Evolutionary conservation across 2,888 invertebrate genomes (phyloP), one percentile per base, ranked within the genome.

Genomic region (Antheraea assamensis): DNA sequence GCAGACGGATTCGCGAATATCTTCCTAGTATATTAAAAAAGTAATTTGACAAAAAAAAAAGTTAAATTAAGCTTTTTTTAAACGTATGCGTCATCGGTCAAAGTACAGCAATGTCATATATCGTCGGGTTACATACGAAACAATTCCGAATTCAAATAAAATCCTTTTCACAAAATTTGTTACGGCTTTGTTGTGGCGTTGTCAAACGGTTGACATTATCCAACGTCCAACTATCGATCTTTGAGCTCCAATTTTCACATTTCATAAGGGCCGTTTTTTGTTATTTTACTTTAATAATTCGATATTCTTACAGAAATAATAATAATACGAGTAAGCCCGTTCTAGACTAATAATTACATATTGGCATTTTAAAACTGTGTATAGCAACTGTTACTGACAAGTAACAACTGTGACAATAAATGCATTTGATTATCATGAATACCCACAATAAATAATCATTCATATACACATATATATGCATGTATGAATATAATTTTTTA

Each of bases 91-190:
- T 64, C 61, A 64, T 30, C 27, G 10, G 61, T 64, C 61, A 64
- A 64, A 64, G 61, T 2, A 13, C 27, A 27, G 30, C 61, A 64
- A 17, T 4, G 13, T 64, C 27, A 64, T 64, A 64, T 64, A 64
- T 64, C 61, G 30, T 3, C 61, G 30, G 61, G 61, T 17, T 30
- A 64, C 61, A 27, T 64, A 64, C 61, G 27, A 64, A 64, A 64
- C 61, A 64, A 64, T 64, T 64, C 61, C 30, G 17, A 30, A 30
- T 64, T 64, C 61, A 64, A 64, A 64, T 30, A 64, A 64, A 64
- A 30, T 30, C 30, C 61, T 27, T 64, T 64, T 64, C 61, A 64
- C 61, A 64, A 64, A 30, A 64, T 27, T 17, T 64, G 30, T 64
- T 30, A 64, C 17, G 17, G 61, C 30, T 64, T 64, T 30, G 61